phyloP scores from a whole-genome alignment of 2,888 invertebrate genomes.

The Cephus nigrinus region DNA sequence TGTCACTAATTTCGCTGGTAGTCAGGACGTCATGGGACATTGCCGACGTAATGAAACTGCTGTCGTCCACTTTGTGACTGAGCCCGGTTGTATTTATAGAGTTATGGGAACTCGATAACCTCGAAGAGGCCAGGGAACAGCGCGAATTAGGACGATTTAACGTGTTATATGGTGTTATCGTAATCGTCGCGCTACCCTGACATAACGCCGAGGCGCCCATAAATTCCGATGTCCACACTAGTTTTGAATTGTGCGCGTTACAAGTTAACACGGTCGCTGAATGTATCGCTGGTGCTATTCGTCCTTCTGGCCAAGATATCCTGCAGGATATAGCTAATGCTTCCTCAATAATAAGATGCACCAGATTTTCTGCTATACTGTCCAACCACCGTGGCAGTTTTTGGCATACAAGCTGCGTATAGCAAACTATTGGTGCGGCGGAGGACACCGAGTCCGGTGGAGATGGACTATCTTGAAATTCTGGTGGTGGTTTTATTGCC shows the following conservation, averaged over 20 bases:
- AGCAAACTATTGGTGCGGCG: conserved; percentile 50
- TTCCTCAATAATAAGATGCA: conserved; percentile 67
- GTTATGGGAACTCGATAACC: conserved; percentile 87
- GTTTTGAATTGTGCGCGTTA: conserved; percentile 41
- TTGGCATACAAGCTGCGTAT: conserved; percentile 26
- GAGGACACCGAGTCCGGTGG: conserved; percentile 62
- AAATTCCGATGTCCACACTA: conserved; percentile 71
- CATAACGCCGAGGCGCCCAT: conserved; percentile 68
- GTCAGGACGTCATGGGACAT: conserved; percentile 87
- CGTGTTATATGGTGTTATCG: conserved; percentile 62
- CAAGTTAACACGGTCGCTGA: conserved; percentile 41
- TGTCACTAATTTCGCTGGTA: conserved; percentile 80
- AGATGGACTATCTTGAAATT: conserved; percentile 79
- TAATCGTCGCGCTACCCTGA: conserved; percentile 54
- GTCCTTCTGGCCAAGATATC: conserved; percentile 63
- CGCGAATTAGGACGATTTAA: conserved; percentile 77
- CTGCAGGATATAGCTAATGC: conserved; percentile 67
- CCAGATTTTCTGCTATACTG: conserved; percentile 66
- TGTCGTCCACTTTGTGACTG: conserved; percentile 83
- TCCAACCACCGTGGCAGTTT: conserved; percentile 57
- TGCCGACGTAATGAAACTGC: conserved; percentile 88
- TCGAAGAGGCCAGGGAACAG: conserved; percentile 80
- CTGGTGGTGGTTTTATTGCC: conserved; percentile 85
- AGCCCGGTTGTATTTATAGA: conserved; percentile 71
- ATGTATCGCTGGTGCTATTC: conserved; percentile 45